Conservation (phyloP, 2,113 vertebrate genomes). For the Tiliqua scincoides region DNA sequence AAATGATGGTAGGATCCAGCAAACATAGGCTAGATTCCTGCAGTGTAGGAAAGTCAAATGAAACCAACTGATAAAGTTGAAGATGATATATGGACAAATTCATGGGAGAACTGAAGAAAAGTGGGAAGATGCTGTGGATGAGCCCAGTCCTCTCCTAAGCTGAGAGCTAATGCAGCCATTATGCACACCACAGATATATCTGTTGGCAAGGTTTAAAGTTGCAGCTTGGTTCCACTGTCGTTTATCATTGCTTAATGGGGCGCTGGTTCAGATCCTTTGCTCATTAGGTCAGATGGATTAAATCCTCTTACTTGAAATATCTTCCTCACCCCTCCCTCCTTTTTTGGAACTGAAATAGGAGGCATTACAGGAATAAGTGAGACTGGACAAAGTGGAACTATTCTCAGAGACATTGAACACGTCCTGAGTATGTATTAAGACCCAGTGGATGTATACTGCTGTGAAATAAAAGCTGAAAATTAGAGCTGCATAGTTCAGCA, state of each 20-base stretch:
- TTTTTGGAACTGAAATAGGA: background rate
- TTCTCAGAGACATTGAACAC: background rate
- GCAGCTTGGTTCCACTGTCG: background rate
- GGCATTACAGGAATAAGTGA: background rate
- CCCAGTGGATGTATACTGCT: background rate
- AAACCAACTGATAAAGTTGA: no score
- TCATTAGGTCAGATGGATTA: background rate
- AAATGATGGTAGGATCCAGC: background rate
- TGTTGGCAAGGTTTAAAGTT: background rate
- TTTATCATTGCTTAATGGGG: background rate
- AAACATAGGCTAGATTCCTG: background rate
- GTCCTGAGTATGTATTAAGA: background rate
- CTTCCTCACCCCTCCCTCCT: no score
- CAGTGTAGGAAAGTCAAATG: no score
- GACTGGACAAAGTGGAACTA: background rate
- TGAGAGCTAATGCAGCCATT: no score
- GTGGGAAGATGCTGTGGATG: no score
- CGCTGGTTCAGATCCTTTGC: background rate
- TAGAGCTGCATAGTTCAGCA: background rate
- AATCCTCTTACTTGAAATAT: background rate
- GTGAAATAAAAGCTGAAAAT: background rate
- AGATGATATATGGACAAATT: no score
- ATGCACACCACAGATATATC: no score
- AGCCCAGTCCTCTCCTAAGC: no score
- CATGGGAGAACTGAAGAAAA: no score